These are phyloP conservation scores for Linepithema humile DNA, from an alignment of 1,140 invertebrate species.

Conservation along the genomic window DNA sequence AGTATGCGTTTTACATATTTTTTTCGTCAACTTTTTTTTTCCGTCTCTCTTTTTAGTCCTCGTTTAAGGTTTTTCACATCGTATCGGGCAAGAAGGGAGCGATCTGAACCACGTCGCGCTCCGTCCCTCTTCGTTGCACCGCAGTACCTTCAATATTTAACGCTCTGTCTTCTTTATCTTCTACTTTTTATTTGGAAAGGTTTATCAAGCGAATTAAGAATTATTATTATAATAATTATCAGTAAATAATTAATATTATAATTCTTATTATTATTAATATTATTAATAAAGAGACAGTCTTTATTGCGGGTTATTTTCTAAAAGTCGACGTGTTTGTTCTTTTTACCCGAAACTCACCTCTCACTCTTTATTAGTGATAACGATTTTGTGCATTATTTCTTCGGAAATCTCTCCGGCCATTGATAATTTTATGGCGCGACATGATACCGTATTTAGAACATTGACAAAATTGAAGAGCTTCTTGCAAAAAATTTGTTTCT, in stretches of 20 bases:
- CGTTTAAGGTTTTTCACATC: not conserved
- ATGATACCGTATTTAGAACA: no score
- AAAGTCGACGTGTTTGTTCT: conserved; percentile 59
- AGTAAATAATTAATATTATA: conserved; percentile 71
- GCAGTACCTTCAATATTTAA: conserved; percentile 65
- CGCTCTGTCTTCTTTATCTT: conserved; percentile 30
- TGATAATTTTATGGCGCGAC: not conserved
- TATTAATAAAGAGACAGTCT: conserved; percentile 77
- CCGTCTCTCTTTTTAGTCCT: conserved; percentile 34
- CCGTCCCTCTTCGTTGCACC: conserved; percentile 30
- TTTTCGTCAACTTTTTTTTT: conserved; percentile 25
- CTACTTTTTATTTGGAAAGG: conserved; percentile 69
- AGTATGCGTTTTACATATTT: conserved; percentile 37
- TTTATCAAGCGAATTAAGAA: conserved; percentile 70
- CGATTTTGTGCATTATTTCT: not conserved
- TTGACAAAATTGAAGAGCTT: no score
- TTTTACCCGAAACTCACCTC: conserved; percentile 20
- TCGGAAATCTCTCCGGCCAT: not conserved
- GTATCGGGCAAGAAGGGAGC: conserved; percentile 22
- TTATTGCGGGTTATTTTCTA: conserved; percentile 82
- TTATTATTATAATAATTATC: conserved; percentile 61
- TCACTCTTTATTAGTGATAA: not conserved
- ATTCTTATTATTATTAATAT: conserved; percentile 73
- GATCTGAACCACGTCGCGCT: not conserved
- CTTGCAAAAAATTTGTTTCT: no score